Evolutionary conservation across 2,888 invertebrate species (phyloP).

Genomic region (Drosophila mimica): DNA sequence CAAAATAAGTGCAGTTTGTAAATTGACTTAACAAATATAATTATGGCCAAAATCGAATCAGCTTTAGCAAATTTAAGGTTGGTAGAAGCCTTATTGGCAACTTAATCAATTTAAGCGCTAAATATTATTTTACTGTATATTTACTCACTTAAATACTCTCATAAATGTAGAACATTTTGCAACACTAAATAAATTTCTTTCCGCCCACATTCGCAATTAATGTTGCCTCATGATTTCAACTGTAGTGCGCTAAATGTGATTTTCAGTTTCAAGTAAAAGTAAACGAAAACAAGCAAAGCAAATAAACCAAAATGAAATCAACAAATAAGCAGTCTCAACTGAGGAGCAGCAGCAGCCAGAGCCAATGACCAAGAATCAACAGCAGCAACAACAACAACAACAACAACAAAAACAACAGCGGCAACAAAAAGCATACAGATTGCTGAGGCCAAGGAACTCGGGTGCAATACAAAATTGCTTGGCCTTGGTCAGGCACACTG

Average conservation of each 20-base stretch:
- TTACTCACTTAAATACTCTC: not conserved
- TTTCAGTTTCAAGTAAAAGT: constrained; percentile 67
- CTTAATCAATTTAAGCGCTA: not conserved
- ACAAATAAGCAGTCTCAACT: constrained; percentile 65
- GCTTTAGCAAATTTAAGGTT: not conserved
- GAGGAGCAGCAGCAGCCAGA: constrained; percentile 54
- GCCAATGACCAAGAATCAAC: constrained; percentile 78
- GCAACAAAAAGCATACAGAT: constrained; percentile 52
- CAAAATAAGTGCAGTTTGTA: not conserved
- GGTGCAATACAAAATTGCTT: constrained; percentile 77
- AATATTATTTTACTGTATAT: not conserved
- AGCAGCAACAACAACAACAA: constrained; percentile 44
- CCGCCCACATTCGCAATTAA: constrained; percentile 39
- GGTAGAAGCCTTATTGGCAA: not conserved
- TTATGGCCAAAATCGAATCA: not conserved
- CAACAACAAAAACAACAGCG: constrained; percentile 31
- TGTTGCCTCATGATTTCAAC: constrained; percentile 35
- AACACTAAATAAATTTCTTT: constrained; percentile 35
- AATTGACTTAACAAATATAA: not conserved
- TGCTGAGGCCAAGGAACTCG: constrained; percentile 78
- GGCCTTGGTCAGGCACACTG: constrained; percentile 76
- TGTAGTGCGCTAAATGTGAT: constrained; percentile 41
- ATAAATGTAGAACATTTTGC: constrained; percentile 21
- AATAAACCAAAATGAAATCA: constrained; percentile 78
- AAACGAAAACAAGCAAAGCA: constrained; percentile 68